Conservation (phyloP, 53 echinoderm and acorn worm genomes). For the Glandiceps talaboti region DNA sequence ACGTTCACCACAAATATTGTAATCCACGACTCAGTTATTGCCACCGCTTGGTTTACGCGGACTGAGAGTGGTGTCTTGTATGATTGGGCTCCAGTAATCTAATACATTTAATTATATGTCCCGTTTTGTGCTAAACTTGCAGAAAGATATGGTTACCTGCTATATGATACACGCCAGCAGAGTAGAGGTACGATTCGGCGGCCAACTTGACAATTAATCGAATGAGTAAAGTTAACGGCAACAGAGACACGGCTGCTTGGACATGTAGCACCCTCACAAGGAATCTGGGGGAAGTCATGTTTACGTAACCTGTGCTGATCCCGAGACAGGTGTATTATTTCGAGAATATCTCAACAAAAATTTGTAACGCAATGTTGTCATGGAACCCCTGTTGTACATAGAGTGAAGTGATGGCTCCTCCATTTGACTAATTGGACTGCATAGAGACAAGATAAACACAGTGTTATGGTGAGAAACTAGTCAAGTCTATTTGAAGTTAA, state of each 20-base stretch:
- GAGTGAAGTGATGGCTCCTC: too few relatives aligned
- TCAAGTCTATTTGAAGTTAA: too few relatives aligned
- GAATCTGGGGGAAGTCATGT: not conserved
- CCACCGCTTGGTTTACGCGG: too few relatives aligned
- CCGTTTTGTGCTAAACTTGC: not conserved
- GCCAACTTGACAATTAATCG: not conserved
- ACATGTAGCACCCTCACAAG: not conserved
- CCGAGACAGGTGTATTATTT: not conserved
- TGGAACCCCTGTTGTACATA: too few relatives aligned
- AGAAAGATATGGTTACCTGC: not conserved
- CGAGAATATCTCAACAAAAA: too few relatives aligned
- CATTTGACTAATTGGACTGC: too few relatives aligned
- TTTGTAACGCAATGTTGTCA: too few relatives aligned
- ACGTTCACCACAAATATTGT: too few relatives aligned
- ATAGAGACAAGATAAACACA: not conserved
- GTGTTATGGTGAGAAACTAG: not conserved
- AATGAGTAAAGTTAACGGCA: not conserved
- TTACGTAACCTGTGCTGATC: not conserved
- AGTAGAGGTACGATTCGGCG: not conserved
- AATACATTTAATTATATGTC: not conserved
- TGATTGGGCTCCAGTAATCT: not conserved
- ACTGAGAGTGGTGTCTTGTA: too few relatives aligned
- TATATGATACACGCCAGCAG: not conserved
- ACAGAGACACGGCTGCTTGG: not conserved
- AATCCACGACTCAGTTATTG: too few relatives aligned